These are phyloP conservation scores for Tanypteryx hageni DNA, from an alignment of 2,888 invertebrate genomes.

Conservation along the genomic window DNA sequence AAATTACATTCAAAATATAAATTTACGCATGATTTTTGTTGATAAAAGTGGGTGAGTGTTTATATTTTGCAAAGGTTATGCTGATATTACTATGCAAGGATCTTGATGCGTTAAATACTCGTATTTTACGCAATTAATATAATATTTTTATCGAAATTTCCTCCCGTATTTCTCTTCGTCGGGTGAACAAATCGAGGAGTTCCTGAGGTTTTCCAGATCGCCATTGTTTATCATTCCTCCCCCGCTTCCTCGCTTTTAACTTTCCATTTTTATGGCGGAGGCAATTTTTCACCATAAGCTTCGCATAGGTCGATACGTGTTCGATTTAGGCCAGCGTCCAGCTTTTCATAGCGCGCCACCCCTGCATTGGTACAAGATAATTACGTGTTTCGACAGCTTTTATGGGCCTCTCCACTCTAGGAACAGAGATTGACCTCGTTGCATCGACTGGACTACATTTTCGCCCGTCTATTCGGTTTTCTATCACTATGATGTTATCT, in stretches of 20 bases:
- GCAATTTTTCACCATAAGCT: slow-evolving; percentile 1
- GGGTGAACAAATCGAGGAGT: too few relatives aligned
- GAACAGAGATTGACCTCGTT: background rate
- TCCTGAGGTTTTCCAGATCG: too few relatives aligned
- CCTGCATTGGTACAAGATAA: background rate
- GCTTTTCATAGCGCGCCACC: background rate
- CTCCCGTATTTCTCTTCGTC: too few relatives aligned
- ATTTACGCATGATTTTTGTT: too few relatives aligned
- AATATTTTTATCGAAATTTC: too few relatives aligned
- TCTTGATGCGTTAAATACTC: too few relatives aligned
- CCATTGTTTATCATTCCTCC: background rate
- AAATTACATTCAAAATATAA: too few relatives aligned
- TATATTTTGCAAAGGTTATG: too few relatives aligned
- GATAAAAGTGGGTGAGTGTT: too few relatives aligned
- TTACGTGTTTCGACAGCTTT: slow-evolving; percentile 19
- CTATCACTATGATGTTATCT: background rate
- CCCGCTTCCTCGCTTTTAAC: background rate
- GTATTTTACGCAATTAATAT: too few relatives aligned
- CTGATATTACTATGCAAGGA: too few relatives aligned
- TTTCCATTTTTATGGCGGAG: background rate
- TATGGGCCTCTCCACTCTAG: background rate
- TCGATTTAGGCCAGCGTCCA: slow-evolving; percentile 19
- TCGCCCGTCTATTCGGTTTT: background rate
- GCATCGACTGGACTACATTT: background rate
- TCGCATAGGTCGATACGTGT: background rate